Conservation (phyloP, 2,888 invertebrate species). For the Lobophora halterata region DNA sequence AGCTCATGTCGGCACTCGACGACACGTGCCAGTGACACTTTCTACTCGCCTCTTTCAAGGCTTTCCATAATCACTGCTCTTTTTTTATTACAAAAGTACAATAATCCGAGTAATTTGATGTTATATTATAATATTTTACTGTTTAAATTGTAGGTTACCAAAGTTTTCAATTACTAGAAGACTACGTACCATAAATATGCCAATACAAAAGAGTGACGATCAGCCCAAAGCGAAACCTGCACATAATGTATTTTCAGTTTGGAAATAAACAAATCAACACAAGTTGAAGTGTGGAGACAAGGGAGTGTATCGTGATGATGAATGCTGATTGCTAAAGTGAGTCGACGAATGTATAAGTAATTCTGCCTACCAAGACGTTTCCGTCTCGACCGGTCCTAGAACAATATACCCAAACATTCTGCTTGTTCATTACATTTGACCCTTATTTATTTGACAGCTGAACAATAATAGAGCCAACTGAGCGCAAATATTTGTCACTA, state of each 20-base stretch:
- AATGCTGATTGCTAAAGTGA: constrained; percentile 79
- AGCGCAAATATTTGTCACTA: constrained; percentile 16
- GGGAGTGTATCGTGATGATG: constrained; percentile 72
- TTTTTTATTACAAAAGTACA: constrained; percentile 15
- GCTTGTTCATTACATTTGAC: constrained; percentile 55
- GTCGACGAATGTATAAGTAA: constrained; percentile 78
- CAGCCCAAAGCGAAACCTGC: constrained; percentile 40
- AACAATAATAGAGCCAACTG: constrained; percentile 17
- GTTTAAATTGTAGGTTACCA: constrained; percentile 4
- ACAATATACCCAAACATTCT: constrained; percentile 73
- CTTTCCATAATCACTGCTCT: constrained; percentile 24
- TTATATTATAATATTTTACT: constrained; percentile 17
- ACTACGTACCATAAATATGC: constrained; percentile 39
- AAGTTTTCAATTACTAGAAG: constrained; percentile 5
- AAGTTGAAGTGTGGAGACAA: constrained; percentile 59
- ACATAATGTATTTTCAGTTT: constrained; percentile 56
- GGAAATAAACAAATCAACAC: constrained; percentile 71
- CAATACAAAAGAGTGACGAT: constrained; percentile 49
- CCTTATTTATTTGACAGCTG: constrained; percentile 23
- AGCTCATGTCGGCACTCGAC: constrained; percentile 59
- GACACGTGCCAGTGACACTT: constrained; percentile 45
- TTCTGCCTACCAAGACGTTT: constrained; percentile 69
- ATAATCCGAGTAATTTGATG: constrained; percentile 13
- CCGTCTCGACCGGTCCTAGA: constrained; percentile 74
- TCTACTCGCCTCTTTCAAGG: constrained; percentile 39